Base-by-base conservation (phyloP, 2,888 invertebrate species). In the Callinectes sapidus region DNA sequence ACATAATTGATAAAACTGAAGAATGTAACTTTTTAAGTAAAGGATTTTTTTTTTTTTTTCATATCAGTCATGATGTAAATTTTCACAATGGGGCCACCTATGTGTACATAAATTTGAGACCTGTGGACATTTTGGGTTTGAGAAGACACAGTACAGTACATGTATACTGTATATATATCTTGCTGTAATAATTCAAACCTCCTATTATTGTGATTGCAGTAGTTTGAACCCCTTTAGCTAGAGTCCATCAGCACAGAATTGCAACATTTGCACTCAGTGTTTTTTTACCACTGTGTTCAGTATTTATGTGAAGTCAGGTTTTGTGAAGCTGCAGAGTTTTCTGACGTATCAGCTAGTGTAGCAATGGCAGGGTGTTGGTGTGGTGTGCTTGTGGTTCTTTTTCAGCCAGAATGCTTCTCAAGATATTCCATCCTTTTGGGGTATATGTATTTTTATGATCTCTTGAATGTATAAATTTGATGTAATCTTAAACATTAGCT, bases 171-270 rank as follows among this genome's bases (percentile, higher is more conserved):
- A 32, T n/a, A n/a, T n/a, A n/a, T n/a, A n/a, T 32, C 35, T 35
- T 81, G 14, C 81, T 35, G 32, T 81, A 81, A 35, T 81, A n/a
- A 81, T 35, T 35, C 13, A 81, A 81, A 81, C 81, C 35, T 32
- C 81, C 81, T 35, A 32, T 81, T 81, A 35, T 35, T 35, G 35
- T n/a, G 32, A 81, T n/a, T 71, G 35, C 35, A 81, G 81, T 81
- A 81, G 81, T 35, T 81, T 81, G 81, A 81, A 35, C 13, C 81
- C 81, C 81, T 35, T 35, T 81, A 81, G 81, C 16, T 35, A 35
- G 35, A 35, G 16, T 81, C 16, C 35, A 81, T 35, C 71, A 71
- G 28, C 81, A 81, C 81, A 81, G 28, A n/a, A 32, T n/a, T 77
- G 10, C 28, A 77, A 77, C 13, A 32, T 35, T 81, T 32, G 35